Conservation (phyloP, 2,888 invertebrate genomes). For the Colostygia pectinataria region DNA sequence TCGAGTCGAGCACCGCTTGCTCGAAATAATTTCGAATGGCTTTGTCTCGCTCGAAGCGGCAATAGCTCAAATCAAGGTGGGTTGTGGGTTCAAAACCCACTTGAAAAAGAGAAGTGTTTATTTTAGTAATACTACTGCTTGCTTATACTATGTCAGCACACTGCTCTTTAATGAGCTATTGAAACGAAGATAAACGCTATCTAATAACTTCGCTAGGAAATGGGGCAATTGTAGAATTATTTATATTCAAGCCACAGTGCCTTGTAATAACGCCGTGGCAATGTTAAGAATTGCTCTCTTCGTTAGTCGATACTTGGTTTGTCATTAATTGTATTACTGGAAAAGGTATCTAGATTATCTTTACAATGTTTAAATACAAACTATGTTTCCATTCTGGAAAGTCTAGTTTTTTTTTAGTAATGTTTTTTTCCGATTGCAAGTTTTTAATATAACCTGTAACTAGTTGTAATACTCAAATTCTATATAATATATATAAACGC, state of each 20-base stretch:
- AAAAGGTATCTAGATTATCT: slow-evolving; percentile 3
- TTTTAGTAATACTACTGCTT: background rate
- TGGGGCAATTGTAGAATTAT: slow-evolving; percentile 35
- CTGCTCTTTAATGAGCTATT: slow-evolving; percentile 32
- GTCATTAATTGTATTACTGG: slow-evolving; percentile 13
- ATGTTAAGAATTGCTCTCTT: slow-evolving; percentile 27
- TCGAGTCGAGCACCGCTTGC: too few species aligned
- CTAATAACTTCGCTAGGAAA: slow-evolving; percentile 34
- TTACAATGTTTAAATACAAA: background rate
- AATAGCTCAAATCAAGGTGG: too few species aligned
- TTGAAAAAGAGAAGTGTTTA: too few species aligned
- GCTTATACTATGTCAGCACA: slow-evolving; percentile 5
- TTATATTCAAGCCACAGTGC: slow-evolving; percentile 29
- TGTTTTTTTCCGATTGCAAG: too few species aligned
- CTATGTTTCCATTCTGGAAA: too few species aligned
- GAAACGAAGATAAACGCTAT: slow-evolving; percentile 28
- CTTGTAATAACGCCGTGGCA: slow-evolving; percentile 18
- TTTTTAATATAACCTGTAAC: too few species aligned
- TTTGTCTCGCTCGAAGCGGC: too few species aligned
- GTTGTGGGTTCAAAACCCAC: too few species aligned
- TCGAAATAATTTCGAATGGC: too few species aligned
- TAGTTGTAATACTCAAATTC: too few species aligned
- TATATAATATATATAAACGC: too few species aligned
- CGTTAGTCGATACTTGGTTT: slow-evolving; percentile 22
- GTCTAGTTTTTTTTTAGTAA: too few species aligned